Base-by-base conservation (phyloP, 1,140 invertebrate genomes). In the Drosophila navojoa region DNA sequence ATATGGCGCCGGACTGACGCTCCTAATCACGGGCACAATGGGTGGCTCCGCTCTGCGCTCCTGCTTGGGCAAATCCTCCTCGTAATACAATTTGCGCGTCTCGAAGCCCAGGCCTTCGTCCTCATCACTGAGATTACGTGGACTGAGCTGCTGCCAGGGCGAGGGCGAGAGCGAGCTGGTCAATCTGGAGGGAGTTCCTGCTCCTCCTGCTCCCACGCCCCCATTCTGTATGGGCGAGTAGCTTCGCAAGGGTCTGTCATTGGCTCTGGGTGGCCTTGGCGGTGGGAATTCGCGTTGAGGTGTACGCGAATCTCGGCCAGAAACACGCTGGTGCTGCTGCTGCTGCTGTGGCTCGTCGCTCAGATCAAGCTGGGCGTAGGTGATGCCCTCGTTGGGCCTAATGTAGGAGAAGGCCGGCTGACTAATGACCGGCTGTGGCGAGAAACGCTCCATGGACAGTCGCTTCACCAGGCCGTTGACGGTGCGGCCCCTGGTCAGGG, bases 31-130 rank as follows among this genome's bases (percentile, higher is more conserved):
- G 5, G 91, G 91, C 27, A 92, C 82, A 54, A 92, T 92, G 5
- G 91, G 91, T 6, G 90, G 82, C 35, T 92, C 91, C 6, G 80
- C 58, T 1, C 71, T 58, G 44, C 74, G 52, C 63, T 69, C 22
- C 72, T 61, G 50, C 70, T 80, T 93, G 81, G 66, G 44, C 11
- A 77, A 92, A 32, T 91, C 90, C 42, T 92, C 89, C 38, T 92
- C 91, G 27, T 90, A 87, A 59, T 84, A 91, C 0, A 79, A 35
- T 76, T 90, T 91, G 91, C 79, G 76, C 13, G 94, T 94, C 78
- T 96, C 95, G 29, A 95, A 94, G 7, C 95, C 96, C 0, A 96
- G 86, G 0, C 95, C 95, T 90, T 96, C 96, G 77, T 96, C 96
- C 90, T 96, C 96, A 90, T 96, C 96, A 60, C 91, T 92, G 0